phyloP scores from a whole-genome alignment of 2,797 vertebrate species.

The Urocyon cinereoargenteus region DNA sequence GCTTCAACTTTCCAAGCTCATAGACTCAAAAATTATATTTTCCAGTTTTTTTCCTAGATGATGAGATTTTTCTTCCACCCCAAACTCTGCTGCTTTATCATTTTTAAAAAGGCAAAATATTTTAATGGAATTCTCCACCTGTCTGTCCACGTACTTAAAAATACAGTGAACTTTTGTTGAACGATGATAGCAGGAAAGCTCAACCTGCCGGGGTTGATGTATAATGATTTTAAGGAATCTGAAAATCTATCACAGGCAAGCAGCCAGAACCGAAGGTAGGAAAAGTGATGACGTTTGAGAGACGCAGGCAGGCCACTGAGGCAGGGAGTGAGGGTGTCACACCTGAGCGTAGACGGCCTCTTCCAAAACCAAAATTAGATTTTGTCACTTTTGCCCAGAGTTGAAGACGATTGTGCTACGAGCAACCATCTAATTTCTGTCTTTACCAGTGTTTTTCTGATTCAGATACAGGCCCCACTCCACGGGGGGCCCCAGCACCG shows the following conservation, averaged over 20 bases:
- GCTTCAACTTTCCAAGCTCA: neutral
- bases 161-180: neutral
- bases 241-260: neutral
- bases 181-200: neutral
- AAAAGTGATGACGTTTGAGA: neutral
- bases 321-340: neutral
- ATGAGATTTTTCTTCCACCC: neutral
- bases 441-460: neutral
- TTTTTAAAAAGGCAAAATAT: slow-evolving; percentile 9
- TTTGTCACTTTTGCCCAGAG: neutral
- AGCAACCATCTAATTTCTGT: neutral
- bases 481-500: no score
- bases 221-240: slow-evolving; percentile 13
- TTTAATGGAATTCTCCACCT: neutral
- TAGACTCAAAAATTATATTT: neutral
- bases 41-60: neutral
- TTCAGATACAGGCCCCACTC: neutral
- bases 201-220: neutral
- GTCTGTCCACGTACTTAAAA: neutral
- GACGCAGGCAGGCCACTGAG: neutral
- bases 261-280: neutral
- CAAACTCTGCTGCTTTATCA: neutral
- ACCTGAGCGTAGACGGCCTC: neutral
- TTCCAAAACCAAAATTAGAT: neutral
- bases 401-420: neutral